Conservation (phyloP, 2,113 vertebrate species). For the Phaethon lepturus region DNA sequence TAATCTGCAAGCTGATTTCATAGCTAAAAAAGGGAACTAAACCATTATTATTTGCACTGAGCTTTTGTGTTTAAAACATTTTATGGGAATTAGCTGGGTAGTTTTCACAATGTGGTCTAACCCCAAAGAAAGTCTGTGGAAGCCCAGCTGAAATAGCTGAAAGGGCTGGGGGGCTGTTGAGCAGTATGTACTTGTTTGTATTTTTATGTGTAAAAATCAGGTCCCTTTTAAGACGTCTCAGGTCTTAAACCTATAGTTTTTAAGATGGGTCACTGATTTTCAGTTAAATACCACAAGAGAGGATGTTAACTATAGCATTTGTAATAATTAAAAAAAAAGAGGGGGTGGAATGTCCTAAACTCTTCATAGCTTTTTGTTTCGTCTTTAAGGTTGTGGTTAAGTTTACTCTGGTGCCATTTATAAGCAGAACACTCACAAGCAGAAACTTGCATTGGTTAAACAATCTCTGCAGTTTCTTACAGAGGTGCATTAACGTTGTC, state of each 20-base stretch:
- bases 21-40: constrained; percentile 22
- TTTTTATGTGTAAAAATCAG: not conserved
- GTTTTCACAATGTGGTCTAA: constrained; percentile 30
- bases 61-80: constrained; percentile 34
- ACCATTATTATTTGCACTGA: not conserved
- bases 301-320: not conserved
- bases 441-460: not conserved
- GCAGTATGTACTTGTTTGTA: not conserved
- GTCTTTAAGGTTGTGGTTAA: not conserved
- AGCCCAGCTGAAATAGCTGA: not conserved
- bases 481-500: not conserved
- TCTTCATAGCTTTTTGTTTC: not conserved
- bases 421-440: not conserved
- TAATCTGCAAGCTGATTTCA: constrained; percentile 37
- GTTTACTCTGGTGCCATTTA: not conserved
- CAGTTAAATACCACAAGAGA: not conserved
- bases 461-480: not conserved
- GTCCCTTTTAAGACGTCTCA: not conserved
- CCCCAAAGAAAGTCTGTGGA: not conserved
- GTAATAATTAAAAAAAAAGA: not conserved
- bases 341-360: not conserved
- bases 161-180: not conserved
- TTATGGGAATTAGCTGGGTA: constrained; percentile 1
- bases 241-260: not conserved
- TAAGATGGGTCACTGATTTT: not conserved